These are phyloP conservation scores for Cryptotermes secundus DNA, from an alignment of 1,140 invertebrate genomes.

Conservation along the genomic window DNA sequence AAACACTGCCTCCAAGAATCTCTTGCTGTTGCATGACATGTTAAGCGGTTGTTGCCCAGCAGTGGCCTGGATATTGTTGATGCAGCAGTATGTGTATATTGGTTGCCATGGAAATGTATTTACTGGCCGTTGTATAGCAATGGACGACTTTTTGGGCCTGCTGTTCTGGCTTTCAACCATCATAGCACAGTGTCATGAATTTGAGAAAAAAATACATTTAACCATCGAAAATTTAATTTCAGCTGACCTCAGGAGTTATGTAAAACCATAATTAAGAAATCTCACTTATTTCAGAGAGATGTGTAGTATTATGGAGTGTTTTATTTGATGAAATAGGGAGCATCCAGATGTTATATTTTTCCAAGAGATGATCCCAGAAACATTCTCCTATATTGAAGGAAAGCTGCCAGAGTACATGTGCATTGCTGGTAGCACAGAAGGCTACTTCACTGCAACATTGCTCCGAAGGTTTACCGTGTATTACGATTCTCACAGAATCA, in stretches of 20 bases:
- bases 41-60: no score
- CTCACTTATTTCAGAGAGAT: neutral
- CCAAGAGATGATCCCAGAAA: conserved; percentile 59
- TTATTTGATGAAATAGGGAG: conserved; percentile 48
- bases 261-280: neutral
- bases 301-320: neutral
- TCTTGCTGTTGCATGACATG: no score
- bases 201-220: neutral
- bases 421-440: conserved; percentile 42
- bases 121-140: no score
- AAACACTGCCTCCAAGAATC: no score
- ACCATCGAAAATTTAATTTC: neutral
- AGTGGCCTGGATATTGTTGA: no score
- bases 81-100: no score
- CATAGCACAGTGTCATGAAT: no score
- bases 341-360: conserved; percentile 62
- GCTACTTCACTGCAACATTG: conserved; percentile 56
- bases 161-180: no score
- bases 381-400: conserved; percentile 47
- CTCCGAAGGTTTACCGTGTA: conserved; percentile 50
- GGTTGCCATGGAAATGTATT: no score
- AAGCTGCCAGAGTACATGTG: conserved; percentile 48
- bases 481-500: conserved; percentile 48
- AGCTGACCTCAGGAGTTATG: no score
- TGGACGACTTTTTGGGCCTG: no score